Percentiles rank a stretch among this genome's conserved stretches.
These are phyloP conservation scores for Sceloporus undulatus DNA, from an alignment of 2,113 vertebrate species.

Conservation along the genomic window DNA sequence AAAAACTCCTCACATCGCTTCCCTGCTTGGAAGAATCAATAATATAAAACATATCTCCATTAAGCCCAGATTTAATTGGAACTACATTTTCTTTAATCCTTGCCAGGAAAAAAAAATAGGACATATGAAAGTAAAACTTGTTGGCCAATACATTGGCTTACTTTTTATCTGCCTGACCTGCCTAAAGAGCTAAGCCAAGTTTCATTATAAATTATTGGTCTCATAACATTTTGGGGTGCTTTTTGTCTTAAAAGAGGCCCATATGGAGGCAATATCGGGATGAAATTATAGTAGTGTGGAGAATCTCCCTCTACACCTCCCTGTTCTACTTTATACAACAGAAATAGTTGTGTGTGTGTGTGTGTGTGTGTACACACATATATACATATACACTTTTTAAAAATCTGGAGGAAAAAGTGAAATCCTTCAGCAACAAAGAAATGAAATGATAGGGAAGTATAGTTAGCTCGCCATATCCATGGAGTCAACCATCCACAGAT, in stretches of 20 bases:
- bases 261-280: constrained; percentile 75
- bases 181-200: constrained; percentile 74
- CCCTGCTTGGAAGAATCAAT: constrained; percentile 63
- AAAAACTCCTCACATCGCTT: constrained; percentile 43
- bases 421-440: constrained; percentile 15
- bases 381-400: background rate
- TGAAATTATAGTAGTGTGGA: constrained; percentile 41
- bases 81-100: constrained; percentile 65
- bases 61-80: constrained; percentile 68
- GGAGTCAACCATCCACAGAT: too few species aligned
- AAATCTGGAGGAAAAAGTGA: background rate
- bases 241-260: constrained; percentile 61
- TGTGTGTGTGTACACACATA: too few species aligned
- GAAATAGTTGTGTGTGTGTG: background rate
- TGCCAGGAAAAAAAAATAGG: constrained; percentile 50
- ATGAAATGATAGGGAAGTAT: constrained; percentile 38
- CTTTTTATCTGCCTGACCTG: constrained; percentile 75
- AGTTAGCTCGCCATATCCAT: too few species aligned
- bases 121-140: constrained; percentile 47
- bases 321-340: constrained; percentile 10
- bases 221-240: constrained; percentile 68
- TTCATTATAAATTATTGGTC: constrained; percentile 83
- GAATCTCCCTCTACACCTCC: constrained; percentile 6
- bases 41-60: constrained; percentile 76
- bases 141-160: constrained; percentile 44